Evolutionary conservation across 2,113 vertebrate species (phyloP).

Genomic region (Agapornis roseicollis): DNA sequence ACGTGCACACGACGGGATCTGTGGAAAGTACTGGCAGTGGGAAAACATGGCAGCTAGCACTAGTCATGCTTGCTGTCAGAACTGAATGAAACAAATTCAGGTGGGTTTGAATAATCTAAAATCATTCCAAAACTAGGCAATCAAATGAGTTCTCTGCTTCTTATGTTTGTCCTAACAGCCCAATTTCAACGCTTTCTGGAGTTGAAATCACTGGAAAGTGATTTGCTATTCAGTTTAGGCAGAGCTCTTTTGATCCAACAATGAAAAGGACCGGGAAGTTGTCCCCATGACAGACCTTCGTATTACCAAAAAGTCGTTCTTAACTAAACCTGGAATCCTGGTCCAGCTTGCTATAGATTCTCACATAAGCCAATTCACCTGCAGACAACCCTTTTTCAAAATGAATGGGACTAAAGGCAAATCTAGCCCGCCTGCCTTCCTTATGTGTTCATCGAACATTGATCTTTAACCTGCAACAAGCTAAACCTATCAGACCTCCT

Average conservation of each 20-base stretch:
- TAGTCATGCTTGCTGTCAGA: neutral
- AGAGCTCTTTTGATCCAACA: neutral
- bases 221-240: neutral
- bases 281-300: neutral
- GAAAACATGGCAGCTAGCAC: neutral
- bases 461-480: constrained; percentile 38
- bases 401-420: neutral
- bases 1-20: neutral
- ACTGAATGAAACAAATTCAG: neutral
- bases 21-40: neutral
- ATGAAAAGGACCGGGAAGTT: neutral
- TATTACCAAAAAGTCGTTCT: neutral
- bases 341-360: neutral
- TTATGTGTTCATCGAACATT: neutral
- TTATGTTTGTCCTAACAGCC: neutral
- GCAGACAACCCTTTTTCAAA: neutral
- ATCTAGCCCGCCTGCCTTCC: neutral
- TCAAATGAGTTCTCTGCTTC: neutral
- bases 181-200: too few species aligned
- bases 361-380: neutral
- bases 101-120: neutral
- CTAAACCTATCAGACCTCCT: neutral
- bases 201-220: neutral
- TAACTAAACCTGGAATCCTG: neutral
- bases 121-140: accelerated